These are phyloP conservation scores for Pagetopsis macropterus DNA, from an alignment of 2,797 vertebrate species.

Conservation along the genomic window DNA sequence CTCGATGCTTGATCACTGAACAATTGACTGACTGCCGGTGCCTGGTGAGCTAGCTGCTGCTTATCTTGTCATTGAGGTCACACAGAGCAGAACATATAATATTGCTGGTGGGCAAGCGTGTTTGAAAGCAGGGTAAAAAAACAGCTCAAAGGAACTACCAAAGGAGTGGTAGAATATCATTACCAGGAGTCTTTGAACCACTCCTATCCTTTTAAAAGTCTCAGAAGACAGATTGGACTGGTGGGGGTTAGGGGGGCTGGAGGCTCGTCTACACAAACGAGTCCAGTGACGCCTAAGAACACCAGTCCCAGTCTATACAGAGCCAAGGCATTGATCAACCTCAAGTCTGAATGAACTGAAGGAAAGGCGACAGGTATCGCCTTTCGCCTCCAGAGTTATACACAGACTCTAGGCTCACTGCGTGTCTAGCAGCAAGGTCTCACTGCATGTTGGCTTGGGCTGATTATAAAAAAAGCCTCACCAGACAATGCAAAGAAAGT, in stretches of 20 bases:
- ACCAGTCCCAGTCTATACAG: conserved; percentile 81
- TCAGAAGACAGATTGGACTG: conserved; percentile 56
- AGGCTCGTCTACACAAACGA: conserved; percentile 75
- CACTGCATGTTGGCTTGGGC: neutral
- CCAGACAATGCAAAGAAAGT: neutral
- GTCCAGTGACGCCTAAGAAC: conserved; percentile 80
- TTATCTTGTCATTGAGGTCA: conserved; percentile 58
- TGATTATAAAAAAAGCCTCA: conserved; percentile 4
- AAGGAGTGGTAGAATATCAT: conserved; percentile 5
- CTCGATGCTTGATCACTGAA: conserved; percentile 58
- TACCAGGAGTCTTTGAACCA: conserved; percentile 56
- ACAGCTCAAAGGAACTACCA: neutral
- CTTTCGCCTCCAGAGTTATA: conserved; percentile 67
- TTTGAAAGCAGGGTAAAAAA: neutral
- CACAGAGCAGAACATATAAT: conserved; percentile 3
- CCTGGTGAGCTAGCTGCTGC: conserved; percentile 40
- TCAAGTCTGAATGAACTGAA: conserved; percentile 78
- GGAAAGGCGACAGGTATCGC: conserved; percentile 70
- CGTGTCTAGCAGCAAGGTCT: conserved; percentile 33
- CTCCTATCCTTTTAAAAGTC: conserved; percentile 50
- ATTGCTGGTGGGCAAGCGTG: neutral
- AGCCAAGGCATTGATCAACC: conserved; percentile 84
- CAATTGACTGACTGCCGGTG: conserved; percentile 53
- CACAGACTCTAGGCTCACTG: conserved; percentile 47
- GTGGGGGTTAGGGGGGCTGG: conserved; percentile 20